Evolutionary conservation across 30 jellyfish, hydroid and myxozoan species (phyloP), one percentile per base, ranked within the genome.

Genomic region (Cassiopea andromeda): DNA sequence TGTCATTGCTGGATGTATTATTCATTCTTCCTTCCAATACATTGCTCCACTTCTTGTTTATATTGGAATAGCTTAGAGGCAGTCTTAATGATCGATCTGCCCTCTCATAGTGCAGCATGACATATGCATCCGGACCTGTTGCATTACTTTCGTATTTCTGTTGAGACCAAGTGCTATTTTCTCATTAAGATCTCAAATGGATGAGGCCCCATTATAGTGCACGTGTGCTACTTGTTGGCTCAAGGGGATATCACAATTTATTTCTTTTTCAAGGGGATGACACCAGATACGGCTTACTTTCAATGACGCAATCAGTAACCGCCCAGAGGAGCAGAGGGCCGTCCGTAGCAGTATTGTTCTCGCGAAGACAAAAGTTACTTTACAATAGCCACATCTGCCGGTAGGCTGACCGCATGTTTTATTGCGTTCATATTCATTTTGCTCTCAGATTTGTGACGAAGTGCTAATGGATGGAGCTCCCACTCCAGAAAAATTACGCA

Each of bases 341-440:
- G 68, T 43, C 38, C 76, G 43, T 18, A 2, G 48, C 17, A 46
- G 44, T 67, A 81, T 81, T n/a, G n/a, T n/a, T n/a, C n/a, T 66
- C 84, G 46, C 45, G 67, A 67, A 81, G 90, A 90, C 97, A 90
- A 90, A 90, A 83, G 97, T 78, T 81, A 7, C 72, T 2, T 46
- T 48, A 80, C 87, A 90, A 82, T 90, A 59, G 93, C 48, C 90
- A 69, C 97, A 90, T 90, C 97, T 90, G 97, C 97, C 97, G 90
- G 97, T 76, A 82, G 84, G 67, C 60, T 60, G 87, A 84, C 75
- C 93, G 97, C 97, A 82, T 82, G 97, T n/a, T 83, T 80, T 46
- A 79, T 90, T 82, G 77, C 90, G 85, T 48, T 90, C 73, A 79
- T 57, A 48, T 46, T 90, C 90, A 16, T 74, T 61, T 48, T 77